Percentiles rank a stretch among this genome's conserved stretches.
Evolutionary conservation across 2,797 vertebrate species (phyloP).

Genomic region (Rallus crepitans): DNA sequence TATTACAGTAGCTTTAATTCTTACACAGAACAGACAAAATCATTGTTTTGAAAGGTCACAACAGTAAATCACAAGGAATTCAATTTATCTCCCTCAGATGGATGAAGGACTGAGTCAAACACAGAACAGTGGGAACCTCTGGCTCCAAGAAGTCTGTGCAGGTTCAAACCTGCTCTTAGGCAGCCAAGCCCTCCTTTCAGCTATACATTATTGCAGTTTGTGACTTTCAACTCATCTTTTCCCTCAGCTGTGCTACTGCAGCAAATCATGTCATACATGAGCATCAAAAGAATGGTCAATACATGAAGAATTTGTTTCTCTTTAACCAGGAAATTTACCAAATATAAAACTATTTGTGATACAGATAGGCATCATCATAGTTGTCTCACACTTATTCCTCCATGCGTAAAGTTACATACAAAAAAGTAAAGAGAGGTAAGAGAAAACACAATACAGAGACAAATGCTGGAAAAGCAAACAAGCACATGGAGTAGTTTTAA

Average conservation of each 20-base stretch:
- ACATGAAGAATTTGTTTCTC: not conserved
- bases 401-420: not conserved
- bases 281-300: not conserved
- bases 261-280: not conserved
- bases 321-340: not conserved
- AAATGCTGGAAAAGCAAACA: not conserved
- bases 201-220: not conserved
- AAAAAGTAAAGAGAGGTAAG: not conserved
- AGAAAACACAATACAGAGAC: not conserved
- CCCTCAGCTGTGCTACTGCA: not conserved
- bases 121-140: not conserved
- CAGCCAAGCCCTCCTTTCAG: not conserved
- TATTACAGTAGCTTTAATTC: not conserved
- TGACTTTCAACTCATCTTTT: not conserved
- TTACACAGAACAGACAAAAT: slow-evolving; percentile 14
- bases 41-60: slow-evolving; percentile 29
- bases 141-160: slow-evolving; percentile 40
- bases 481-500: not conserved
- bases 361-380: not conserved
- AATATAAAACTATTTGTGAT: not conserved
- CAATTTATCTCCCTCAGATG: slow-evolving; percentile 22
- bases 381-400: not conserved
- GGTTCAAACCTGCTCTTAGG: slow-evolving; percentile 1
- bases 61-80: slow-evolving; percentile 38
- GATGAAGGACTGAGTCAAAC: slow-evolving; percentile 23